Evolutionary conservation across 2,113 vertebrate species (phyloP).

Genomic region (Crocuta crocuta): DNA sequence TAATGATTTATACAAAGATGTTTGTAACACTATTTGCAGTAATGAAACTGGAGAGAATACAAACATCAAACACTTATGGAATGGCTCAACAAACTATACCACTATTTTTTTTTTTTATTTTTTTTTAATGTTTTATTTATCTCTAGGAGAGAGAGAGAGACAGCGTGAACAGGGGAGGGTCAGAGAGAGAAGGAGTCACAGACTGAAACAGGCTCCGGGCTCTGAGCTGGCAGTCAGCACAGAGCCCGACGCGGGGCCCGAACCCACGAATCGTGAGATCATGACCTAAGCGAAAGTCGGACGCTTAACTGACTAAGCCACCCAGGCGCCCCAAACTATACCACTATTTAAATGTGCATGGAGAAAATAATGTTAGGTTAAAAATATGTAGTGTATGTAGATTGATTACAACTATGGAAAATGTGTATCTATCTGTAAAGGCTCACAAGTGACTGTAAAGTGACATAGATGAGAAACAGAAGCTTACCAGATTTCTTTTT

Average conservation of each 20-base stretch:
- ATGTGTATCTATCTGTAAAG: not conserved
- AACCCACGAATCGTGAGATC: too few species aligned
- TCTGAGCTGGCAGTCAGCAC: too few species aligned
- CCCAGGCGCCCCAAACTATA: not conserved
- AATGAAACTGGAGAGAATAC: conserved; percentile 14
- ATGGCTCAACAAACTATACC: not conserved
- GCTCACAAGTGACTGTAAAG: not conserved
- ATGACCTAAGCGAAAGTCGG: too few species aligned
- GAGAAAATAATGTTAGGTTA: not conserved
- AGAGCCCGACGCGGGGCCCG: too few species aligned
- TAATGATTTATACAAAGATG: conserved; percentile 17
- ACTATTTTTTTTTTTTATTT: too few species aligned
- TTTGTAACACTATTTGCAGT: not conserved
- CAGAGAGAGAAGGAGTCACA: too few species aligned
- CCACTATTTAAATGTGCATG: not conserved
- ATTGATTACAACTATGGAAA: not conserved
- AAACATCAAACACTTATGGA: not conserved
- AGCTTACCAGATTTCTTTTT: not conserved
- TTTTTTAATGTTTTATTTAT: too few species aligned
- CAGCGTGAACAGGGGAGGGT: too few species aligned
- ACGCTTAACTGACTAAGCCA: too few species aligned
- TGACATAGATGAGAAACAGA: not conserved
- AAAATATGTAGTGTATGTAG: not conserved
- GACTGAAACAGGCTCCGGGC: too few species aligned
- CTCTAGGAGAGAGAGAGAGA: too few species aligned